These are phyloP conservation scores for Drosophila ironensis DNA, from an alignment of 1,140 invertebrate species.

Conservation along the genomic window DNA sequence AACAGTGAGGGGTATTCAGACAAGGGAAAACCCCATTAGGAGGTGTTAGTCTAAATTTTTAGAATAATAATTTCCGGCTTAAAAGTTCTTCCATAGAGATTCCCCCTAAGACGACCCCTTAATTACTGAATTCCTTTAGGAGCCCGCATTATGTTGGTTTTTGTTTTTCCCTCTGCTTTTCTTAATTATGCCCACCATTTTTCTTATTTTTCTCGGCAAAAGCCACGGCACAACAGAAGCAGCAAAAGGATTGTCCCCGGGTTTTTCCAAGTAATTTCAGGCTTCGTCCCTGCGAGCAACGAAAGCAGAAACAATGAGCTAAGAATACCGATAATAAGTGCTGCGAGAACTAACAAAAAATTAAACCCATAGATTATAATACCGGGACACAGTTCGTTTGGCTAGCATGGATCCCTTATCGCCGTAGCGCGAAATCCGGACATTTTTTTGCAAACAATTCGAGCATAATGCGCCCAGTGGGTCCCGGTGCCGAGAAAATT, in stretches of 20 bases:
- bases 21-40: too few relatives aligned
- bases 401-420: neutral
- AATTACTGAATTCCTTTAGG: conserved; percentile 11
- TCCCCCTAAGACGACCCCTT: neutral
- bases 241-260: conserved; percentile 8
- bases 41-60: too few relatives aligned
- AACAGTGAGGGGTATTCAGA: neutral
- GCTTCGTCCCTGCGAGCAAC: neutral
- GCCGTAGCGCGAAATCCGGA: neutral
- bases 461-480: conserved; percentile 35
- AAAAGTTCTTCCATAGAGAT: too few relatives aligned
- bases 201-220: conserved; percentile 3
- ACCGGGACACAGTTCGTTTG: neutral
- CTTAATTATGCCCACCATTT: conserved; percentile 42
- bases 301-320: neutral
- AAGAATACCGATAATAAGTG: conserved; percentile 11
- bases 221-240: neutral
- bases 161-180: conserved; percentile 1
- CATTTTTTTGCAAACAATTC: conserved; percentile 22
- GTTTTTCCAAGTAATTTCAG: conserved; percentile 8
- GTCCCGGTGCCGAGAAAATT: conserved; percentile 30
- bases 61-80: too few relatives aligned
- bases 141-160: conserved; percentile 7
- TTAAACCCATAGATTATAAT: conserved; percentile 6
- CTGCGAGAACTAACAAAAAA: conserved; percentile 4